Evolutionary conservation across 2,888 invertebrate species (phyloP), one percentile per base, ranked within the genome.

Genomic region (Diogma glabrata): DNA sequence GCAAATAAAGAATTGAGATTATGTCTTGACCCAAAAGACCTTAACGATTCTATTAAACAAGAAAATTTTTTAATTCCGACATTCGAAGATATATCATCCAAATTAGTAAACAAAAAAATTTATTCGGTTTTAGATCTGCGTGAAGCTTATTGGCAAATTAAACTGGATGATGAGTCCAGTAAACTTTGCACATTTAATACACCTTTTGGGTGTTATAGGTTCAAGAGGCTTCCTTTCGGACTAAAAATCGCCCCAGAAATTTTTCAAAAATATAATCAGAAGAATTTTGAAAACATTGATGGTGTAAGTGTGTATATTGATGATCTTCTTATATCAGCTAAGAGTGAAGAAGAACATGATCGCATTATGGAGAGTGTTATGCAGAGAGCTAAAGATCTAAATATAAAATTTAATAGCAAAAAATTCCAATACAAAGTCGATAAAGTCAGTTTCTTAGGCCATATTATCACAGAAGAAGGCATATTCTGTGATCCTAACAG

Each of bases 231-330:
- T 48, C 58, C 59, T 2, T 60, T 57, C 50, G 58, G 59, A 4
- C 54, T 60, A 16, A 56, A 53, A 8, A 56, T 51, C 7, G 57
- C 57, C 0, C 54, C 56, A n/a, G 57, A 59, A 62, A 49, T 52
- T 3, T 60, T 60, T 54, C 53, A 54, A 43, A 54, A 54, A 47
- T 38, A 53, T 12, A 59, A 52, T 49, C 49, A 48, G 22, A 49
- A 56, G 47, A 53, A 53, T 20, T 60, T 59, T 54, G 55, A 49
- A 7, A 52, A 54, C 23, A 57, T 59, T 17, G 33, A 53, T 4
- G 56, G 54, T 53, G 58, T 66, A 46, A 8, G 58, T 49, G 47
- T 68, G 40, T 61, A 66, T 55, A 56, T 64, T 55, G 57, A 68
- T 57, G 55, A 64, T 58, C 52, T 64, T 52, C 24, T 56, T 2